A percentile compares a stretch with the other conserved stretches of the same genome.
Conservation (phyloP, 2,113 vertebrate species). For the Phalacrocorax brasilianus region DNA sequence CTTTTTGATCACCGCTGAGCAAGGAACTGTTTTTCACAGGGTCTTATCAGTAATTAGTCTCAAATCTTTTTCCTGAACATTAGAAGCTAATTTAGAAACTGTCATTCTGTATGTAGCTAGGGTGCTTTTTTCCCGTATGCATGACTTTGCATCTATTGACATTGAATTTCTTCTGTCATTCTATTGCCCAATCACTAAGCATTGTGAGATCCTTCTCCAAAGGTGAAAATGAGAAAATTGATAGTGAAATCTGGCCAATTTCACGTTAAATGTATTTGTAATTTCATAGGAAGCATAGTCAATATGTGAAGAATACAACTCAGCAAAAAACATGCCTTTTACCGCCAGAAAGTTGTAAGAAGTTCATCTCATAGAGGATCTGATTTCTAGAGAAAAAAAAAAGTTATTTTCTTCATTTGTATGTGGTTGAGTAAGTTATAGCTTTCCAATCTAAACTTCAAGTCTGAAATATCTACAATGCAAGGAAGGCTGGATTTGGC, state of each 20-base stretch:
- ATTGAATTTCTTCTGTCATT: conserved; percentile 21
- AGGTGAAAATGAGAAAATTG: conserved; percentile 36
- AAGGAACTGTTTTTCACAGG: conserved; percentile 31
- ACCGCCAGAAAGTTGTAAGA: not conserved
- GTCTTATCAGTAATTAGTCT: not conserved
- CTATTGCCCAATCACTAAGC: conserved; percentile 27
- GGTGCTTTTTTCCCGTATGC: not conserved
- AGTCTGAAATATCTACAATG: not conserved
- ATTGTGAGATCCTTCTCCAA: conserved; percentile 25
- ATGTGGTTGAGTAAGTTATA: not conserved
- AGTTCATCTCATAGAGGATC: not conserved
- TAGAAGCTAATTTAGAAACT: conserved; percentile 22
- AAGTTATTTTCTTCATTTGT: not conserved
- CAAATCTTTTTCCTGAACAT: not conserved
- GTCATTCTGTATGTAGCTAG: not conserved
- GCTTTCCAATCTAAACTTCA: not conserved
- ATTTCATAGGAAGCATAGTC: conserved; percentile 6
- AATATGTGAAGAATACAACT: not conserved
- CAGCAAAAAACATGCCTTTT: not conserved
- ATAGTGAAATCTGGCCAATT: not conserved
- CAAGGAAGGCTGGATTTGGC: not conserved
- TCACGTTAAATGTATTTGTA: conserved; percentile 20
- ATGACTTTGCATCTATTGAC: conserved; percentile 28
- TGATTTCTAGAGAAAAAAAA: not conserved
- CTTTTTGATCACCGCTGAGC: not conserved